Conservation (phyloP, 2,797 vertebrate genomes). For the Mormyrus proboscirostris region DNA sequence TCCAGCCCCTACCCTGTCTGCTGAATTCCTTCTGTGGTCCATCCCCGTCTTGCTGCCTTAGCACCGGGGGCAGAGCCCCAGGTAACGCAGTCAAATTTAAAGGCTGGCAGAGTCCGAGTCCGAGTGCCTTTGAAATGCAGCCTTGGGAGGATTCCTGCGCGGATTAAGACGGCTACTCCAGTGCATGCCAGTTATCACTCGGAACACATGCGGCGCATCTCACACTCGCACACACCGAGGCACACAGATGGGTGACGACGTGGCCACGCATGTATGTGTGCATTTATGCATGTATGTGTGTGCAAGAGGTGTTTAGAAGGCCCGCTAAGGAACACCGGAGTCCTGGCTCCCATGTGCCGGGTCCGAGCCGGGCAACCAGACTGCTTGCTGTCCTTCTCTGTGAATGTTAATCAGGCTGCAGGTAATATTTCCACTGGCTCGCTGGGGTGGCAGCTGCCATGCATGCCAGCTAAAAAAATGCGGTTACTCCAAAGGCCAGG, state of each 20-base stretch:
- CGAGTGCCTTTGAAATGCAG: background rate
- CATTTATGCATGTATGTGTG: background rate
- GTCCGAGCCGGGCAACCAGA: background rate
- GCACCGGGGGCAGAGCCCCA: background rate
- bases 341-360: background rate
- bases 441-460: background rate
- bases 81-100: background rate
- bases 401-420: background rate
- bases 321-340: background rate
- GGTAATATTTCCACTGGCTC: background rate
- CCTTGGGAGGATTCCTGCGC: background rate
- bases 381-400: background rate
- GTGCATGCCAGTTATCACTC: background rate
- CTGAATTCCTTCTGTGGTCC: background rate
- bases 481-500: background rate
- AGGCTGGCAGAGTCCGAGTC: background rate
- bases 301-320: background rate
- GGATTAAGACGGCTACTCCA: background rate
- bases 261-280: background rate
- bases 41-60: background rate
- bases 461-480: background rate
- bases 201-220: background rate
- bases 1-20: background rate
- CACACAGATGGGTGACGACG: too few relatives aligned
- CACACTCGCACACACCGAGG: constrained; percentile 24